Conservation (phyloP, 2,113 vertebrate species). For the Hyaena hyaena region DNA sequence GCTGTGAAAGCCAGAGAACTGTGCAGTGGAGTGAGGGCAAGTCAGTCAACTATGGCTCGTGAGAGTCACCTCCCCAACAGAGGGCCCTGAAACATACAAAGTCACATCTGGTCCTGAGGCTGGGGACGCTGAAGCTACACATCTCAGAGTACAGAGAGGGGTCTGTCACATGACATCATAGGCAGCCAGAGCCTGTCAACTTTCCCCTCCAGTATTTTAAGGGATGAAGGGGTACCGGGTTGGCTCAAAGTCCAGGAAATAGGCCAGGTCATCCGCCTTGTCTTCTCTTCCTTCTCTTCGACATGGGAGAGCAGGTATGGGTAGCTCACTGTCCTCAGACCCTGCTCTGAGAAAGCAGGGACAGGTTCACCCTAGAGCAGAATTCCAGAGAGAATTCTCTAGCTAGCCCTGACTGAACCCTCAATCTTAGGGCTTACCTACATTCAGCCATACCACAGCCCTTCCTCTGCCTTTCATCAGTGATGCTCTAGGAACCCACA, state of each 20-base stretch:
- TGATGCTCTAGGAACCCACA: background rate
- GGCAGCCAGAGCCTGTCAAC: background rate
- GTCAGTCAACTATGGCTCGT: conserved; percentile 70
- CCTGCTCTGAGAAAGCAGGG: background rate
- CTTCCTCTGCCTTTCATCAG: background rate
- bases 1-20: conserved; percentile 84
- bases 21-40: conserved; percentile 78
- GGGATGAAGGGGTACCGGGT: background rate
- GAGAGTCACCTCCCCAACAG: background rate
- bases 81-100: background rate
- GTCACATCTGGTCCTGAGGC: background rate
- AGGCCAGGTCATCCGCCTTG: background rate
- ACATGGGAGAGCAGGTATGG: background rate
- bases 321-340: background rate
- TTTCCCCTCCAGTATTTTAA: background rate
- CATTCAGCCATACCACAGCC: background rate
- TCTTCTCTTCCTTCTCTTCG: background rate
- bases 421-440: background rate
- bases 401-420: background rate
- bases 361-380: background rate
- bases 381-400: background rate
- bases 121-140: rapidly evolving
- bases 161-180: background rate
- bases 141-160: background rate
- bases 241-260: background rate